Evolutionary conservation across 2,113 vertebrate genomes (phyloP).

Genomic region (Dipodomys spectabilis): DNA sequence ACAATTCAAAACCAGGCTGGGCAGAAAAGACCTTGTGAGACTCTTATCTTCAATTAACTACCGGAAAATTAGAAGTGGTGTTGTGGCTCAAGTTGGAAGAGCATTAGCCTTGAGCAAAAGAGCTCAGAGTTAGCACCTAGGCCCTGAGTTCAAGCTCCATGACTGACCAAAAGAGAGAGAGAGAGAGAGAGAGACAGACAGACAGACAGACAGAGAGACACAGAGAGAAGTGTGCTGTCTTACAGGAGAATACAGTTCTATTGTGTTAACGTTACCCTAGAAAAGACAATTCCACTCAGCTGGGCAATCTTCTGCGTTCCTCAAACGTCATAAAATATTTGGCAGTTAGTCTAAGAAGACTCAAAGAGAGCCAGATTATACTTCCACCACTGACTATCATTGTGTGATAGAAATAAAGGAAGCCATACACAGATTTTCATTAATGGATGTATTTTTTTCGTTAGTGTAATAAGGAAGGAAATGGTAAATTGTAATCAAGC

Average conservation of each 20-base stretch:
- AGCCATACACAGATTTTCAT: neutral
- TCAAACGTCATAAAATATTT: conserved; percentile 43
- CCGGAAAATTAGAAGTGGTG: too few relatives aligned
- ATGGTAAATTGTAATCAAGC: conserved; percentile 41
- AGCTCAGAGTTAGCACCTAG: too few relatives aligned
- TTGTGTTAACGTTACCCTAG: neutral
- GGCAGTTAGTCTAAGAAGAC: conserved; percentile 40
- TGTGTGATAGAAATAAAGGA: conserved; percentile 40
- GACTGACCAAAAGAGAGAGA: too few relatives aligned
- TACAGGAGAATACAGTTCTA: neutral
- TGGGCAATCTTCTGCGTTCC: neutral
- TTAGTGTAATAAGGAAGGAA: conserved; percentile 55
- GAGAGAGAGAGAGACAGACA: too few relatives aligned
- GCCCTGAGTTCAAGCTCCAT: too few relatives aligned
- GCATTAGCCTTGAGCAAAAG: too few relatives aligned
- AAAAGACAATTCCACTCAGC: neutral
- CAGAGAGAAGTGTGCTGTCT: neutral
- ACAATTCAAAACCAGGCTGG: too few relatives aligned
- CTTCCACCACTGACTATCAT: neutral
- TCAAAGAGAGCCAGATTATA: neutral
- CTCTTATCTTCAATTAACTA: too few relatives aligned
- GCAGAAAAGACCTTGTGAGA: too few relatives aligned
- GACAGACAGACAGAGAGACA: too few relatives aligned
- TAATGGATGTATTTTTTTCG: conserved; percentile 44
- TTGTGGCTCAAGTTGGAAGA: too few relatives aligned